A percentile compares a stretch with the other conserved stretches of the same genome.
These are phyloP conservation scores for Drosophila triauraria DNA, from an alignment of 1,140 invertebrate species.

Conservation along the genomic window DNA sequence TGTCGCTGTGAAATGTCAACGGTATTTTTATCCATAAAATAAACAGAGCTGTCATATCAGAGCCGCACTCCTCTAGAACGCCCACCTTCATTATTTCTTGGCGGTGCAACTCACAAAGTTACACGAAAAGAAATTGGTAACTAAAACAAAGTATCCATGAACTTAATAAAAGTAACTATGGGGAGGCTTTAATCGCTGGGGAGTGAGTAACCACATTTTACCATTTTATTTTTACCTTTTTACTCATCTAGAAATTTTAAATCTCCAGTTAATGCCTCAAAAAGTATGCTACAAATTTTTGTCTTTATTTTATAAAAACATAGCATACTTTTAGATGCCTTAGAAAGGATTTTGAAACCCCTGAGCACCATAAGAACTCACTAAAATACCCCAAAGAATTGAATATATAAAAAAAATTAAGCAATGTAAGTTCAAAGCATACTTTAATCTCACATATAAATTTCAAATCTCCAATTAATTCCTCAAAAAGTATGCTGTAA, in stretches of 20 bases:
- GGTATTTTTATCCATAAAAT: slow-evolving; percentile 72
- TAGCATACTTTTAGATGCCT: too few relatives aligned
- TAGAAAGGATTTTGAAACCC: too few relatives aligned
- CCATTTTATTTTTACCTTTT: not conserved
- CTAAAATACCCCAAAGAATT: too few relatives aligned
- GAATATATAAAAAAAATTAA: too few relatives aligned
- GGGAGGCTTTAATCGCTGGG: not conserved
- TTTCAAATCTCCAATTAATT: too few relatives aligned
- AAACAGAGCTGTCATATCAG: slow-evolving; percentile 46
- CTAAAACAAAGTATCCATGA: not conserved
- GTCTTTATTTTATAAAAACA: too few relatives aligned
- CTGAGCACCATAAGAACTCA: too few relatives aligned
- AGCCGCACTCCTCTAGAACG: not conserved
- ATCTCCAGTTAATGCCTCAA: not conserved
- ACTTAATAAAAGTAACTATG: not conserved
- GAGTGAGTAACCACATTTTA: not conserved
- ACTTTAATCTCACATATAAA: too few relatives aligned
- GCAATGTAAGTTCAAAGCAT: too few relatives aligned
- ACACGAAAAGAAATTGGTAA: slow-evolving; percentile 2
- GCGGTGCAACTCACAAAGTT: slow-evolving; percentile 16
- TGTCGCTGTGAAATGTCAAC: slow-evolving; percentile 67
- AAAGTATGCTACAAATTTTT: not conserved
- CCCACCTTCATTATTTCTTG: slow-evolving; percentile 18
- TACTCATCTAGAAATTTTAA: not conserved
- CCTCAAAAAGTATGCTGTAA: not conserved